Conservation (phyloP, 2,888 invertebrate species). For the Archaeoteleia sp. region DNA sequence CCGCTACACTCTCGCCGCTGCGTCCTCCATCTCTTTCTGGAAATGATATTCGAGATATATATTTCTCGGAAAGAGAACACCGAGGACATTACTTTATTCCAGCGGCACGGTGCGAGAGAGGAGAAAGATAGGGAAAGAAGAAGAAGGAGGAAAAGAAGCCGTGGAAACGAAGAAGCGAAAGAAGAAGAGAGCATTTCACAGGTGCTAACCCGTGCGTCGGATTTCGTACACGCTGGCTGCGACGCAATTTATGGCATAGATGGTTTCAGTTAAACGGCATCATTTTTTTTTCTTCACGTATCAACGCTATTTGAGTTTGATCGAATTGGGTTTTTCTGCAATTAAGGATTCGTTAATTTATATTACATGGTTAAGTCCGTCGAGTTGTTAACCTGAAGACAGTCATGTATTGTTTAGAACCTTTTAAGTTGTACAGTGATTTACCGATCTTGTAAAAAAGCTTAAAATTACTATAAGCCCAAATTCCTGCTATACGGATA, state of each 20-base stretch:
- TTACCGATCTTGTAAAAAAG: no score
- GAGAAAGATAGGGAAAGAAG: no score
- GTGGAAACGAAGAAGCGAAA: conserved; percentile 18
- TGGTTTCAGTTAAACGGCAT: conserved; percentile 47
- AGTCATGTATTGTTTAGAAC: no score
- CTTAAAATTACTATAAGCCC: no score
- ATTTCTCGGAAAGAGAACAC: conserved; percentile 47
- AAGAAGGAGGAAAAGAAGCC: conserved; percentile 17
- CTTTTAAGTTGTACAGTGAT: no score
- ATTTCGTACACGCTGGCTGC: conserved; percentile 24
- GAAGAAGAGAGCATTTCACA: conserved; percentile 43
- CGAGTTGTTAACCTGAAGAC: no score
- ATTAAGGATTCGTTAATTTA: conserved; percentile 12
- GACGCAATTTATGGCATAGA: conserved; percentile 37
- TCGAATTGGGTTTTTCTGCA: conserved; percentile 31
- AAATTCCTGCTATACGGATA: no score
- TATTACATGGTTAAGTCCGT: no score
- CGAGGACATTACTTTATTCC: conserved; percentile 47
- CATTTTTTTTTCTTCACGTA: conserved; percentile 39
- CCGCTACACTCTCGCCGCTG: conserved; percentile 22
- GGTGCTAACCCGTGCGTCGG: conserved; percentile 49
- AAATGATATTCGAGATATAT: conserved; percentile 58
- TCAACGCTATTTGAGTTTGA: conserved; percentile 36
- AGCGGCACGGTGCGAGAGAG: conserved; percentile 11
- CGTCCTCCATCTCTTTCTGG: conserved; percentile 40